phyloP scores from a whole-genome alignment of 2,797 vertebrate genomes.

The Synaphobranchus kaupii region DNA sequence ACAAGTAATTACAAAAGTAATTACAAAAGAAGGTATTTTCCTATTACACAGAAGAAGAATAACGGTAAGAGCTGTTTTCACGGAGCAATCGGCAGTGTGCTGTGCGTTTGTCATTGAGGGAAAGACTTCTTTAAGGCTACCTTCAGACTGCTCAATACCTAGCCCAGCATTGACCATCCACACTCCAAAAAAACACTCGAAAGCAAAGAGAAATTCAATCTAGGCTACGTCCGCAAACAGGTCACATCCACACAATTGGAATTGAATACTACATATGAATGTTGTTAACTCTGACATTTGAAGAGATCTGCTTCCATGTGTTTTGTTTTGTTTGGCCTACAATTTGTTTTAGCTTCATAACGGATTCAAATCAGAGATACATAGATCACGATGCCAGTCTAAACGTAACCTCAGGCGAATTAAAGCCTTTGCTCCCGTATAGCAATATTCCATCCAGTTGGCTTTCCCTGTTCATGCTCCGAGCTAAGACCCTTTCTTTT shows the following conservation, averaged over 20 bases:
- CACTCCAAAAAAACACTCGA: background rate
- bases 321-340: too few species aligned
- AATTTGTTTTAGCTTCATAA: too few species aligned
- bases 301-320: too few species aligned
- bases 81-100: conserved; percentile 52
- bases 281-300: too few species aligned
- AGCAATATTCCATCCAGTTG: background rate
- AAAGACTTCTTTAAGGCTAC: conserved; percentile 41
- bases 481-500: background rate
- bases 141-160: too few species aligned
- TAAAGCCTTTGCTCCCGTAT: background rate
- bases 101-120: conserved; percentile 32
- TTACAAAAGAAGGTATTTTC: background rate
- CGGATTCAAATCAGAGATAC: too few species aligned
- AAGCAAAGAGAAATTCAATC: background rate
- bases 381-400: too few species aligned
- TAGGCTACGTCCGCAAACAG: background rate
- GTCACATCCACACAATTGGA: too few species aligned
- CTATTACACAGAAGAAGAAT: conserved; percentile 28
- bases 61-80: conserved; percentile 50
- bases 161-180: background rate
- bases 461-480: background rate
- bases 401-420: background rate
- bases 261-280: too few species aligned
- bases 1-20: background rate